Percentiles rank a stretch among this genome's conserved stretches.
phyloP scores from a whole-genome alignment of 2,113 vertebrate species.

The Cyprinodon variegatus region DNA sequence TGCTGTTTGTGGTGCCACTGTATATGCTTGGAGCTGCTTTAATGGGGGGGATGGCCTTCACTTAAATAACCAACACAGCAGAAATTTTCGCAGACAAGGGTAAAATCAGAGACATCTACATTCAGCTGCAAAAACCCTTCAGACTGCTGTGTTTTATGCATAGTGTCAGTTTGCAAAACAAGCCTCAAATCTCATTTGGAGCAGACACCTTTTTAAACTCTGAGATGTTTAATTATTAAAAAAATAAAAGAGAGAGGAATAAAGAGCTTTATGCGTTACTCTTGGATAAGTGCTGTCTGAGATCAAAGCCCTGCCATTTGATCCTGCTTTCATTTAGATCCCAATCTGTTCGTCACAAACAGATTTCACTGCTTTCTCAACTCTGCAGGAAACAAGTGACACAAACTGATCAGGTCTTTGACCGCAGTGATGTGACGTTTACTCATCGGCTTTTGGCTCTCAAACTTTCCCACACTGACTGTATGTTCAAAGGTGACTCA shows the following conservation, averaged over 20 bases:
- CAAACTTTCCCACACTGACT: conserved; percentile 32
- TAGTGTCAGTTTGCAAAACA: conserved; percentile 22
- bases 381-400: not conserved
- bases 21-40: conserved; percentile 33
- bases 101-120: conserved; percentile 62
- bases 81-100: conserved; percentile 42
- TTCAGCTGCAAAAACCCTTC: conserved; percentile 39
- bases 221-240: not conserved
- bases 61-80: conserved; percentile 56
- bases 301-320: not conserved
- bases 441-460: conserved; percentile 30
- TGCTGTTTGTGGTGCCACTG: conserved; percentile 10
- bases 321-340: not conserved
- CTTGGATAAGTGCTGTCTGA: not conserved
- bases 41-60: conserved; percentile 38
- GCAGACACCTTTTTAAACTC: not conserved
- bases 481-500: conserved; percentile 48
- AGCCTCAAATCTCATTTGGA: not conserved
- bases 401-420: not conserved
- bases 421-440: conserved; percentile 30
- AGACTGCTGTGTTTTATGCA: conserved; percentile 16
- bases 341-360: not conserved
- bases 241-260: not conserved
- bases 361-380: not conserved
- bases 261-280: not conserved